phyloP scores from a whole-genome alignment of 1,140 invertebrate species.

The Leptestheria dahalacensis region DNA sequence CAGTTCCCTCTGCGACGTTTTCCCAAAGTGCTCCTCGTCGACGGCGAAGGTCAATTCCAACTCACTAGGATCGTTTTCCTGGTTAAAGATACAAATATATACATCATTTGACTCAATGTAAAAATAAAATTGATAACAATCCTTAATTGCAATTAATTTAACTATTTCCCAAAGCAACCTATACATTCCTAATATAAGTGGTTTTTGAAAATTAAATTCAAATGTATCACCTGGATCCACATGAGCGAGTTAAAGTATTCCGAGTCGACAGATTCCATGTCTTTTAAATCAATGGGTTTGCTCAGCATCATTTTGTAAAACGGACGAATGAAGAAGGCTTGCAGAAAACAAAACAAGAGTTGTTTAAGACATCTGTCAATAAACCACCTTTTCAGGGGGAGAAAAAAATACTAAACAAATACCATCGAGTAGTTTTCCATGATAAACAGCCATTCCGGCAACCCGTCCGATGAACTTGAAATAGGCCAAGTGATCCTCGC shows the following conservation, averaged over 20 bases:
- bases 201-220: not conserved
- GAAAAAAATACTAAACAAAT: constrained; percentile 20
- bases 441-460: constrained; percentile 97
- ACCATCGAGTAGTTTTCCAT: constrained; percentile 93
- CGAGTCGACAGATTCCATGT: constrained; percentile 95
- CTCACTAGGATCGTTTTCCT: constrained; percentile 91
- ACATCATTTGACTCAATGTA: too few species aligned
- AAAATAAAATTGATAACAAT: too few species aligned
- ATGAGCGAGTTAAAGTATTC: constrained; percentile 96
- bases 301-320: constrained; percentile 99
- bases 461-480: constrained; percentile 97
- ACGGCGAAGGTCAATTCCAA: constrained; percentile 88
- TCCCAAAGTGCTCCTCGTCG: constrained; percentile 90
- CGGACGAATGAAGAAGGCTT: constrained; percentile 96
- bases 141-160: too few species aligned
- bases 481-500: constrained; percentile 93
- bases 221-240: constrained; percentile 47
- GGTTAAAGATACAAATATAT: constrained; percentile 23
- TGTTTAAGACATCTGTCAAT: too few species aligned
- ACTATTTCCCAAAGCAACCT: too few species aligned
- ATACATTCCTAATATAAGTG: not conserved
- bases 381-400: not conserved
- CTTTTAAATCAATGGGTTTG: constrained; percentile 83
- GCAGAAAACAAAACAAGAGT: constrained; percentile 20
- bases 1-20: constrained; percentile 80